These are phyloP conservation scores for Podargus strigoides DNA, from an alignment of 2,797 vertebrate species.

Conservation along the genomic window DNA sequence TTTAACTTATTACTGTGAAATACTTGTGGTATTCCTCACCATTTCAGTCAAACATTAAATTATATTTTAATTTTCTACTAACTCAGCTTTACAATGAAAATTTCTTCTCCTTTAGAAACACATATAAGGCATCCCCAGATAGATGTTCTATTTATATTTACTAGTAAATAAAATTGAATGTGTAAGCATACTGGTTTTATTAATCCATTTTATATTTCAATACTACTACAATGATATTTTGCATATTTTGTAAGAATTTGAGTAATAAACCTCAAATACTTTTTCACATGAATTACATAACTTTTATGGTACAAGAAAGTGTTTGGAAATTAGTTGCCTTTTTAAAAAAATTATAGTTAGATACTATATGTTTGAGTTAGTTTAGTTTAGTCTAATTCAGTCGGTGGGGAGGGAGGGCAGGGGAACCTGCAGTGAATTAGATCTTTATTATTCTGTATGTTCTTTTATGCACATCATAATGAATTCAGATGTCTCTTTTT, in stretches of 20 bases:
- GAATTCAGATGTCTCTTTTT: not conserved
- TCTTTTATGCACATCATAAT: not conserved
- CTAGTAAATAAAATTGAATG: constrained; percentile 5
- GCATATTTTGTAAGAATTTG: not conserved
- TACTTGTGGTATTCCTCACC: not conserved
- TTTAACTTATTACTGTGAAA: not conserved
- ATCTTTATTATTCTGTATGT: not conserved
- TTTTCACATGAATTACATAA: not conserved
- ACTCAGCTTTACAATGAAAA: not conserved
- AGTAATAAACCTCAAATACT: not conserved
- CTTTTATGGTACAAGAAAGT: not conserved
- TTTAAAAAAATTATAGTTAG: not conserved
- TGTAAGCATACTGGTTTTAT: not conserved
- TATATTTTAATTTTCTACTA: not conserved
- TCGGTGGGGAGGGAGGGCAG: rapidly evolving
- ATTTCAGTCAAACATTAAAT: not conserved
- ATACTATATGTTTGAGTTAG: not conserved
- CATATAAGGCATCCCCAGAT: not conserved
- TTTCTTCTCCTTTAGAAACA: not conserved
- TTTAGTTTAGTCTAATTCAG: not conserved
- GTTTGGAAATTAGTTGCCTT: not conserved
- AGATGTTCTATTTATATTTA: constrained; percentile 2
- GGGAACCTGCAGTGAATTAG: not conserved
- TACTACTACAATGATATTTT: not conserved
- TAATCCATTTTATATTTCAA: not conserved